Base-by-base conservation (phyloP, 2,888 invertebrate genomes). In the Aphidoletes aphidimyza region DNA sequence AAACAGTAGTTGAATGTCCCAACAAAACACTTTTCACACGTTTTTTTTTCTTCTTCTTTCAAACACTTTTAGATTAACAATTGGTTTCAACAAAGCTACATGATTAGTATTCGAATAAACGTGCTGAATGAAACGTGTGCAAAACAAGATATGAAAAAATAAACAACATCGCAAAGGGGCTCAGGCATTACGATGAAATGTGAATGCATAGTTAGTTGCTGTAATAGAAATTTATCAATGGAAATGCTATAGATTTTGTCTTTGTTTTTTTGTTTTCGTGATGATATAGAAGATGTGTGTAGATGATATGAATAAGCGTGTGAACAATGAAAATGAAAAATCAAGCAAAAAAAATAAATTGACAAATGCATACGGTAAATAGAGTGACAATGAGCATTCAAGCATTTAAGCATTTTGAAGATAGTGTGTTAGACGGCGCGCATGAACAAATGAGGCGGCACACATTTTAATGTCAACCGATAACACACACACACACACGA, bases 141-240 rank as follows among this genome's bases (percentile, higher is more conserved):
- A 69, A n/a, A 37, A 36, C 9, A 54, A 8, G 22, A 54, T 22
- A 89, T 89, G 37, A 84, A 26, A 39, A 37, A 42, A 39, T n/a
- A 37, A 69, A 26, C n/a, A 34, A 5, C 17, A 59, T 83, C 84
- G 84, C 86, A 86, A 86, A 86, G 87, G 87, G 87, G 87, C 87
- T 87, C 87, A 87, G 87, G 87, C 87, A 87, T 86, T 87, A 86
- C 87, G 87, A 87, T 87, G 87, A 87, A 30, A 30, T 83, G 17
- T 81, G 81, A 81, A 37, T 37, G 36, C 37, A 37, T 37, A 30
- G 3, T 78, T 14, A 36, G 36, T 81, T n/a, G 37, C 81, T 81
- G 81, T 37, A 81, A 37, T 81, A 37, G 6, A 19, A 54, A 54
- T 11, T 14, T 54, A 36, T 19, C 11, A 11, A 37, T n/a, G 9